Conservation (phyloP, 2,888 invertebrate species). For the Pollenia griseotomentosa region DNA sequence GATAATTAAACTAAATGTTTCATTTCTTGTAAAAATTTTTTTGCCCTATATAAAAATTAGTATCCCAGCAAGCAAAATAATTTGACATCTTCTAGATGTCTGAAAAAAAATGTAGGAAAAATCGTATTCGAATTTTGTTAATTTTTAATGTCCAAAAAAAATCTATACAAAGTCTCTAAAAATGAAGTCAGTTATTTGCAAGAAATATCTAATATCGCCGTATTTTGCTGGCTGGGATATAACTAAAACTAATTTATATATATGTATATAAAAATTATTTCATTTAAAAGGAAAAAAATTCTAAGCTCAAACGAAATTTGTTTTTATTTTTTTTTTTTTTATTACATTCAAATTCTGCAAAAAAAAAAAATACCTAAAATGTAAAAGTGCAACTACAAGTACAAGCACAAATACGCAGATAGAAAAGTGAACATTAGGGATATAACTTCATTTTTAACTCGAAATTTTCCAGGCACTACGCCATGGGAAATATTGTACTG, state of each 20-base stretch:
- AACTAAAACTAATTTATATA: constrained; percentile 31
- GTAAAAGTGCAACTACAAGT: constrained; percentile 45
- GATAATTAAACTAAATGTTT: background rate
- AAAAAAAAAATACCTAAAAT: constrained; percentile 27
- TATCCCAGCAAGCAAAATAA: no score
- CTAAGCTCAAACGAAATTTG: constrained; percentile 39
- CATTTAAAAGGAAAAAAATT: background rate
- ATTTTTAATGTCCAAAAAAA: no score
- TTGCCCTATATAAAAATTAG: constrained; percentile 18
- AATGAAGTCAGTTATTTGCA: no score
- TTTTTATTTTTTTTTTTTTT: constrained; percentile 29
- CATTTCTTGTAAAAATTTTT: background rate
- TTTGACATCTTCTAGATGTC: no score
- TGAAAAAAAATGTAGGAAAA: no score
- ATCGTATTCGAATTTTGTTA: no score
- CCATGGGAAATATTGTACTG: no score
- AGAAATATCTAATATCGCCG: no score
- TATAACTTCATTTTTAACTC: no score
- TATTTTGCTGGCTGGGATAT: no score
- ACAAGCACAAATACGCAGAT: constrained; percentile 14
- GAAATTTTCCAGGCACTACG: no score
- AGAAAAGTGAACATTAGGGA: background rate
- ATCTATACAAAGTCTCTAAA: no score
- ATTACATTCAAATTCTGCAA: constrained; percentile 29
- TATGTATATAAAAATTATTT: background rate